Percentiles rank a stretch among this genome's conserved stretches.
Conservation (phyloP, 2,113 vertebrate genomes). For the Asarcornis scutulata region DNA sequence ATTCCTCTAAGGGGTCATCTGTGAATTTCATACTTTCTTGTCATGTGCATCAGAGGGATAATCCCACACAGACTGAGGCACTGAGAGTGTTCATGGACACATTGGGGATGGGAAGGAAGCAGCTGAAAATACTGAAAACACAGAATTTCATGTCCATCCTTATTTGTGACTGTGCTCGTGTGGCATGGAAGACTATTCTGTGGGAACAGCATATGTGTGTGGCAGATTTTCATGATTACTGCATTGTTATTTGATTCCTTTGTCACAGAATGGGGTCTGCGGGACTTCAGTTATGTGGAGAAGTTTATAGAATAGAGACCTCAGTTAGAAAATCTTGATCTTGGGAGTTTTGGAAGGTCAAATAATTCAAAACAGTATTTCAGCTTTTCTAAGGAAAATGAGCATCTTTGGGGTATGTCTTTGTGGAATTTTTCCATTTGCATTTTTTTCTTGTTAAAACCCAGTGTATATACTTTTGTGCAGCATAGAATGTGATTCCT, state of each 20-base stretch:
- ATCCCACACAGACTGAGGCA: neutral
- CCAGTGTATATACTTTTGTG: neutral
- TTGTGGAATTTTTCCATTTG: neutral
- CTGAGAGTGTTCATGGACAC: neutral
- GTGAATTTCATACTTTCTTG: neutral
- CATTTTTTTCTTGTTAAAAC: neutral
- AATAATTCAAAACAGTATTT: neutral
- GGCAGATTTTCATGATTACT: neutral
- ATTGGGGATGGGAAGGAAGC: neutral
- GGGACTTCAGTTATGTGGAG: neutral
- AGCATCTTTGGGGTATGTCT: neutral
- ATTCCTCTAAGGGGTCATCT: neutral
- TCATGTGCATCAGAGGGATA: neutral
- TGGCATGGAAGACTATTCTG: neutral
- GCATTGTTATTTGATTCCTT: neutral
- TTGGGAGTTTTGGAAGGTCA: neutral
- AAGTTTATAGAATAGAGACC: neutral
- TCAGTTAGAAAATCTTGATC: neutral
- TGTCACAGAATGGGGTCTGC: neutral
- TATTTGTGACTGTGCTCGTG: neutral
- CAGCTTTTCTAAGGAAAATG: neutral
- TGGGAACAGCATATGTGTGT: rapidly evolving
- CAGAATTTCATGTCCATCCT: rapidly evolving
- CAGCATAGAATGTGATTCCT: neutral
- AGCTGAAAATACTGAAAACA: neutral